phyloP scores from a whole-genome alignment of 2,888 invertebrate species.

The Rhamnusium bicolor region DNA sequence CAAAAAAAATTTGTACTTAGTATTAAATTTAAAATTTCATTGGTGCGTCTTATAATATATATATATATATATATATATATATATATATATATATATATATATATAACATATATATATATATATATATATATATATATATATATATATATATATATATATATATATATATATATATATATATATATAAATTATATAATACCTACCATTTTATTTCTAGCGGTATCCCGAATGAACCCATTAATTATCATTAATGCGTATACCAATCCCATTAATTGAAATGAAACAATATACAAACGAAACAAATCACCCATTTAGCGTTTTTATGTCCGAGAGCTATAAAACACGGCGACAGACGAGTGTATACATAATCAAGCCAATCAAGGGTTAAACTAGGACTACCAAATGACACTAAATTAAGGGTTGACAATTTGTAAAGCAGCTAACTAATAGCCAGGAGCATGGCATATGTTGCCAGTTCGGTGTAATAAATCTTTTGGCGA shows the following conservation, averaged over 20 bases:
- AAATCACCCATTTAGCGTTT: constrained; percentile 20
- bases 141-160: no score
- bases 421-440: constrained; percentile 54
- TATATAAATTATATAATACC: no score
- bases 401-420: constrained; percentile 53
- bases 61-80: no score
- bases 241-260: background rate
- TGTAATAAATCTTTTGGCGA: constrained; percentile 45
- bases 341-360: background rate
- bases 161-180: no score
- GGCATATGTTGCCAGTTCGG: constrained; percentile 46
- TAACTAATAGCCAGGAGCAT: constrained; percentile 46
- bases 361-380: constrained; percentile 13
- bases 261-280: background rate
- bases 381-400: constrained; percentile 25
- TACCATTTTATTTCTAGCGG: background rate
- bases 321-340: background rate
- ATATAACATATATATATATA: no score
- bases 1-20: no score
- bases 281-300: background rate
- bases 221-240: background rate
- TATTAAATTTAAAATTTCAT: no score
- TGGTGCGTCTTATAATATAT: no score
- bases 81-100: no score
- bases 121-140: no score